These are phyloP conservation scores for Cordilura impudica DNA, from an alignment of 2,888 invertebrate species.

Conservation along the genomic window DNA sequence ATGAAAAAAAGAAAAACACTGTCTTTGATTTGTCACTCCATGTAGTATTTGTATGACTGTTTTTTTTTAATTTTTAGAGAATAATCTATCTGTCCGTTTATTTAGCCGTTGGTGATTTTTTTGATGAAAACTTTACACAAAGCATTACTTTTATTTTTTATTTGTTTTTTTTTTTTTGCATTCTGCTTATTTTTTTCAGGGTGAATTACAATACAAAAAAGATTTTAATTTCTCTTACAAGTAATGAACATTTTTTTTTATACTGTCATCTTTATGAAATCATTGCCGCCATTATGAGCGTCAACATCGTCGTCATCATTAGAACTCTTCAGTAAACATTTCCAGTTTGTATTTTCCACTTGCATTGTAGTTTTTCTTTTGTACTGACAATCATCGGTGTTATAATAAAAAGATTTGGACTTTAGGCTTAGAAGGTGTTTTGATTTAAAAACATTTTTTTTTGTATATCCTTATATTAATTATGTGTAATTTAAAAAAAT, in stretches of 20 bases:
- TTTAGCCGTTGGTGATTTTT: conserved; percentile 67
- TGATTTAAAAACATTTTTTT: neutral
- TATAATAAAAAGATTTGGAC: conserved; percentile 12
- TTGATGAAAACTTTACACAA: conserved; percentile 71
- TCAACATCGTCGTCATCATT: conserved; percentile 14
- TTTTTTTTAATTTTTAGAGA: conserved; percentile 21
- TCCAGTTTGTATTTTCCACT: conserved; percentile 10
- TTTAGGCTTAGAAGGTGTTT: conserved; percentile 32
- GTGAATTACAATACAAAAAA: conserved; percentile 18
- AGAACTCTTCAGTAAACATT: conserved; percentile 36
- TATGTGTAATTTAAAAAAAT: too few relatives aligned
- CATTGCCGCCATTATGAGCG: conserved; percentile 4
- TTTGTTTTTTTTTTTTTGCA: neutral
- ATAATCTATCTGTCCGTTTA: conserved; percentile 59
- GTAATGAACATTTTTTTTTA: conserved; percentile 38
- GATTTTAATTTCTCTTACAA: conserved; percentile 55
- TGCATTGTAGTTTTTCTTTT: conserved; percentile 35
- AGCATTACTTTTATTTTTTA: conserved; percentile 63
- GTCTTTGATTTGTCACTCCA: conserved; percentile 74
- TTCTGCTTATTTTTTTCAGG: conserved; percentile 22
- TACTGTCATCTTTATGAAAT: conserved; percentile 47
- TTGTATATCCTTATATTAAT: too few relatives aligned
- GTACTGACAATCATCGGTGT: conserved; percentile 54
- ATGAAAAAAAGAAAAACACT: conserved; percentile 6
- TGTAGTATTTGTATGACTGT: conserved; percentile 1